Evolutionary conservation across 92 coral and sea anemone species (phyloP).

Genomic region (Isaurus tuberculatus): DNA sequence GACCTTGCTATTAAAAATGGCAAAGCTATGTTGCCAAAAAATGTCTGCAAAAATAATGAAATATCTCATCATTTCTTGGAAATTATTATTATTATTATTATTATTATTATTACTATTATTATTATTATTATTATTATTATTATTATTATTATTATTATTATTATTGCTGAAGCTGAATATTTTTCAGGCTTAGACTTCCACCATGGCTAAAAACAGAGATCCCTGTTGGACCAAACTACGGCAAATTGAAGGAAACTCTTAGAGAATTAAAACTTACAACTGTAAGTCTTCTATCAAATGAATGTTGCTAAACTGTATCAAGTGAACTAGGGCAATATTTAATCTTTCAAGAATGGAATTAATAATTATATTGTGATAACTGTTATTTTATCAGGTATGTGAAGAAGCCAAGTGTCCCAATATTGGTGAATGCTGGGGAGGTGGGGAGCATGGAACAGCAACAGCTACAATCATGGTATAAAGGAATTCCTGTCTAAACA

Average conservation of each 20-base stretch:
- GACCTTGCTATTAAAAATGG: no score
- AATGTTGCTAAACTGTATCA: no score
- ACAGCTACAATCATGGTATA: slow-evolving; percentile 99
- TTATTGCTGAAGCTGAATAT: neutral
- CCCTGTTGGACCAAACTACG: slow-evolving; percentile 92
- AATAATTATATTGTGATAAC: no score
- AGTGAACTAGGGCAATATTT: no score
- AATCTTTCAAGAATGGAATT: neutral
- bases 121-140: neutral
- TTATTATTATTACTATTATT: neutral
- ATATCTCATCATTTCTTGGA: no score
- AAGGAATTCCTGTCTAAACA: neutral
- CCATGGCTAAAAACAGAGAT: slow-evolving; percentile 99
- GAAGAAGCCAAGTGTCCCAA: slow-evolving; percentile 98
- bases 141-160: neutral
- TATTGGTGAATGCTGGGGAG: slow-evolving; percentile 99
- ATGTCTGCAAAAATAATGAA: no score
- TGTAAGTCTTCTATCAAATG: slow-evolving; percentile 51
- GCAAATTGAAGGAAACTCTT: slow-evolving; percentile 84
- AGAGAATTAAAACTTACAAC: slow-evolving; percentile 92
- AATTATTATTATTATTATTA: neutral
- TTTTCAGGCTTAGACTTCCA: slow-evolving; percentile 82
- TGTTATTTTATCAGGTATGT: slow-evolving; percentile 82
- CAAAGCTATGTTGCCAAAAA: no score
- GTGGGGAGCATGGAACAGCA: slow-evolving; percentile 92